Conservation (phyloP, 2,888 invertebrate species). For the Caenorhabditis virilis region DNA sequence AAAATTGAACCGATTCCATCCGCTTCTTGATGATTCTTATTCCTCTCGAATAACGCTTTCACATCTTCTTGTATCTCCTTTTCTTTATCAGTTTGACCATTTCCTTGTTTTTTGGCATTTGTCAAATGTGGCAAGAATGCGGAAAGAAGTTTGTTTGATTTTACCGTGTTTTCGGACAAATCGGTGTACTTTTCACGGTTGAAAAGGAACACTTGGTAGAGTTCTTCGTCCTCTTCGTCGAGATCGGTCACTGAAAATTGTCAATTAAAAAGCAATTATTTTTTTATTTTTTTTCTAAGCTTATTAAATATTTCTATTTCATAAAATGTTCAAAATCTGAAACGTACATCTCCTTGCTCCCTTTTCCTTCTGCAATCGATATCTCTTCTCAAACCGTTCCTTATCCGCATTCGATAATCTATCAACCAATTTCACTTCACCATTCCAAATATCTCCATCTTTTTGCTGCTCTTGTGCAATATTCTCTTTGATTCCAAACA, state of each 20-base stretch:
- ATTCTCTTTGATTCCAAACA: slow-evolving; percentile 4
- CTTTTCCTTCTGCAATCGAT: neutral
- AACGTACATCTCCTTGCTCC: neutral
- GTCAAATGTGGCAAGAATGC: slow-evolving; percentile 5
- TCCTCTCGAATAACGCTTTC: slow-evolving; percentile 14
- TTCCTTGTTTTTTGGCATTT: neutral
- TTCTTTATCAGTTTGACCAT: slow-evolving; percentile 7
- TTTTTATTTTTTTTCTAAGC: neutral
- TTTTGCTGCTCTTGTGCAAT: neutral
- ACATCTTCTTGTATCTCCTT: slow-evolving; percentile 16
- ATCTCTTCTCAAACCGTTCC: neutral
- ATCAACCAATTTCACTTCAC: neutral
- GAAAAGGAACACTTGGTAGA: slow-evolving; percentile 22
- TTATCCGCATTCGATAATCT: neutral
- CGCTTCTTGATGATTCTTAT: neutral
- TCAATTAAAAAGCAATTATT: neutral
- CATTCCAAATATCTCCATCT: neutral
- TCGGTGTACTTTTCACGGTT: slow-evolving; percentile 9
- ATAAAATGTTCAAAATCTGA: too few species aligned
- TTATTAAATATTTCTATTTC: too few species aligned
- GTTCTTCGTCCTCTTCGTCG: slow-evolving; percentile 12
- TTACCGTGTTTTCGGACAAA: slow-evolving; percentile 15
- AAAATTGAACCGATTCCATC: too few species aligned
- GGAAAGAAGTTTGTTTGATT: slow-evolving; percentile 11
- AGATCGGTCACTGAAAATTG: slow-evolving; percentile 11